phyloP scores from a whole-genome alignment of 2,797 vertebrate genomes.

The Centropyge bicolor region DNA sequence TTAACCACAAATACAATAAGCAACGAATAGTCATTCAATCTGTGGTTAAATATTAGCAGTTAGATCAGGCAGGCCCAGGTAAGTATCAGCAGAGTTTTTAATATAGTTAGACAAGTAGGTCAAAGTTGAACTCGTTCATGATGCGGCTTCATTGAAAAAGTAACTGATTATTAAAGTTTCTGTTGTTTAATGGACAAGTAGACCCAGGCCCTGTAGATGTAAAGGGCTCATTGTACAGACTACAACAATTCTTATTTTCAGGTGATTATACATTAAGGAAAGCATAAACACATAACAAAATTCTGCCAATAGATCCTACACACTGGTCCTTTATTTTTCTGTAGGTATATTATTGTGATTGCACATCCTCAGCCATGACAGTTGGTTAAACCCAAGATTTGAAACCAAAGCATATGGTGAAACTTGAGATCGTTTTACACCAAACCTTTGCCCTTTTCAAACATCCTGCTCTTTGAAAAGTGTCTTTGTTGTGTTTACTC shows the following conservation, averaged over 20 bases:
- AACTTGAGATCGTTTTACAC: slow-evolving; percentile 36
- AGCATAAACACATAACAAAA: too few species aligned
- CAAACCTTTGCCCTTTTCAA: slow-evolving; percentile 10
- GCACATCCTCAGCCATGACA: background rate
- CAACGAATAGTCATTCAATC: background rate
- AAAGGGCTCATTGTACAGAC: too few species aligned
- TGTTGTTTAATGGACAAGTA: background rate
- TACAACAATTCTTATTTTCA: too few species aligned
- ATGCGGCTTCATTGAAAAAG: background rate
- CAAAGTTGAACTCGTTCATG: slow-evolving; percentile 1
- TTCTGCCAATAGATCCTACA: too few species aligned
- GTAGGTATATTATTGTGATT: background rate
- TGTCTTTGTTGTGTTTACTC: slow-evolving; percentile 45
- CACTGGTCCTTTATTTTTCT: too few species aligned
- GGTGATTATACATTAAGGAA: too few species aligned
- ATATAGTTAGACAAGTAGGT: background rate
- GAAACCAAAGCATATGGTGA: slow-evolving; percentile 20
- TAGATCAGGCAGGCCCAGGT: background rate
- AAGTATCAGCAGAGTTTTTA: background rate
- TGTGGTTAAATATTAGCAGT: slow-evolving; percentile 8
- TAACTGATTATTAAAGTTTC: background rate
- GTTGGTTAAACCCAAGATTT: background rate
- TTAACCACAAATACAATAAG: background rate
- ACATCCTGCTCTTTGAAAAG: slow-evolving; percentile 34
- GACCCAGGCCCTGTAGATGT: too few species aligned